Base-by-base conservation (phyloP, 2,797 vertebrate species). In the Poeciliopsis paucimaculata region DNA sequence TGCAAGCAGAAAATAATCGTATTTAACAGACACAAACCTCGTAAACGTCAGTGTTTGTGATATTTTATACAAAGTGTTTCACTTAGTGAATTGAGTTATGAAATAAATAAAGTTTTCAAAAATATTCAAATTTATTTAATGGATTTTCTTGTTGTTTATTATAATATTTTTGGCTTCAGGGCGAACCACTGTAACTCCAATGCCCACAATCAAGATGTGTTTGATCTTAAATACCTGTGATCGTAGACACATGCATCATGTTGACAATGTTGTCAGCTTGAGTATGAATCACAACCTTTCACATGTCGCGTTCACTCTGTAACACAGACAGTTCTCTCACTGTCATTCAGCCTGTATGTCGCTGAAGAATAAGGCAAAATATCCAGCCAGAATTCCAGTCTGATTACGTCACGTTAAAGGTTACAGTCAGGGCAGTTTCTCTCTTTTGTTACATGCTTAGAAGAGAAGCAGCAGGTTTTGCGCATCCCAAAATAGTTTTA, bases 401-500 rank as follows among this genome's bases (percentile, higher is more conserved):
- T 82, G 70, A 78, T 84, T 72, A 53, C 53, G 76, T 88, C 77
- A 71, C 4, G 53, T 76, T 73, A 72, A 88, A 87, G 85, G 84
- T 87, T 91, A 71, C 62, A 80, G 64, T 88, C 85, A 73, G 46
- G 81, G 73, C 76, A 70, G 80, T 77, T 86, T 81, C 76, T 31
- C 51, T 70, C 39, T 43, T 36, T 55, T 78, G 80, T 77, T 73
- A 86, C 84, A 36, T 83, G 66, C 81, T 79, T 41, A 11, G 26
- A 78, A 84, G 43, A 77, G 73, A 75, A 51, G 80, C 68, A 75
- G 80, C n/a, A 36, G 84, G 76, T 78, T 90, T 84, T 86, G 90
- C 86, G 84, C 76, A 78, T 79, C 81, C 84, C 78, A 86, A 90
- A 91, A 85, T 82, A 85, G 80, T 90, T 86, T 88, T 91, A 89